Percentiles rank a stretch among this genome's conserved stretches.
Conservation (phyloP, 2,113 vertebrate genomes). For the Ornithorhynchus anatinus region DNA sequence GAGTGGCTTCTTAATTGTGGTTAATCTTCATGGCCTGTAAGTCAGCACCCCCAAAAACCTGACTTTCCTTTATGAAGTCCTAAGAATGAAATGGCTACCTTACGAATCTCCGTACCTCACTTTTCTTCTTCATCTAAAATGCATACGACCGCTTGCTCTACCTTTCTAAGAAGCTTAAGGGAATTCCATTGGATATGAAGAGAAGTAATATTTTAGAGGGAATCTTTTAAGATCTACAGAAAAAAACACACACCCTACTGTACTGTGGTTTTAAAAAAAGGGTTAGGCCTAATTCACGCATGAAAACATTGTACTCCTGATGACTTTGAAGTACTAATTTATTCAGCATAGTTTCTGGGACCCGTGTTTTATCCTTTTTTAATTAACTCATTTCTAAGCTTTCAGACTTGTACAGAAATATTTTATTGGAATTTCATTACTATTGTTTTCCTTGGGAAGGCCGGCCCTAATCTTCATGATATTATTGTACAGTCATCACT, state of each 20-base stretch:
- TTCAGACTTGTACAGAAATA: conserved; percentile 76
- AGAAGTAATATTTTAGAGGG: fast-evolving
- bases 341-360: conserved; percentile 43
- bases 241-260: background rate
- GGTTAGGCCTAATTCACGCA: background rate
- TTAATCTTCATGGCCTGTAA: background rate
- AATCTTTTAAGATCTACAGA: background rate
- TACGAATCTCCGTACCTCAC: fast-evolving
- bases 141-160: background rate
- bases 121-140: fast-evolving
- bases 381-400: conserved; percentile 77
- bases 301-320: conserved; percentile 24
- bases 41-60: background rate
- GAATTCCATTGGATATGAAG: fast-evolving
- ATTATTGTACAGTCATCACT: conserved; percentile 75
- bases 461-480: conserved; percentile 70
- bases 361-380: conserved; percentile 77
- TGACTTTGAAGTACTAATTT: conserved; percentile 41
- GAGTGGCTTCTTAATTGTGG: fast-evolving
- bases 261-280: background rate
- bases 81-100: background rate
- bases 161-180: background rate
- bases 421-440: conserved; percentile 84
- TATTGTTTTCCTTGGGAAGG: conserved; percentile 82
- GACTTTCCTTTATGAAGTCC: background rate